Evolutionary conservation across 2,113 vertebrate genomes (phyloP), one percentile per base, ranked within the genome.

Genomic region (Hystrix brachyura): DNA sequence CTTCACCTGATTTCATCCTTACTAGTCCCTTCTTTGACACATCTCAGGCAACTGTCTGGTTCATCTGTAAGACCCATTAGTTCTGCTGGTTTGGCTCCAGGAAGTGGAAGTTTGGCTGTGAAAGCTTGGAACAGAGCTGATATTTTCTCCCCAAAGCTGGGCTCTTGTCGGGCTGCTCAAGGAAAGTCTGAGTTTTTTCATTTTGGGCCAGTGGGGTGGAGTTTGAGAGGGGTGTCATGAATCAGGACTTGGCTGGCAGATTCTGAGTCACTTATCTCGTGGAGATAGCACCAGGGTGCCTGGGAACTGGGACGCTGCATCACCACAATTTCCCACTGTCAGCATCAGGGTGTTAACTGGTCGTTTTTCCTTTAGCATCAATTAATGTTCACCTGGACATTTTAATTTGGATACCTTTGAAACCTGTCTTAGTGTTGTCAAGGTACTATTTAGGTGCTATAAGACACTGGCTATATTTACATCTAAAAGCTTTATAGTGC

Each of bases 191-290:
- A 87, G 38, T 64, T 64, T 87, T 79, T 74, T 72, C 43, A 89
- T 91, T 80, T 74, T 23, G 62, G 67, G 74, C 23, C 27, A n/a
- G 23, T 18, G 3, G 43, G 67, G 78, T 86, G 64, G 48, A 43
- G 78, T 17, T 65, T 38, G 32, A 51, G 11, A 48, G 7, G 46
- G 17, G 53, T 32, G 9, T 92, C 43, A 69, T 65, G 93, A 94
- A 71, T 95, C 69, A 72, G 81, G 64, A 59, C 67, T 90, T 76
- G 94, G 79, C 69, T 60, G 12, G 69, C 43, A 64, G 95, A 38
- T 32, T 94, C 80, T 95, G 87, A 97, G 92, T 94, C 96, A 92
- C 62, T 80, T 94, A 94, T 87, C 80, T 92, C 72, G 59, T 85
- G 21, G 9, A 94, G 94, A 81, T 72, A 92, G 71, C 3, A 29